Percentiles rank a stretch among this genome's conserved stretches.
phyloP scores from a whole-genome alignment of 1,140 invertebrate species.

The Bradynema listronoti region DNA sequence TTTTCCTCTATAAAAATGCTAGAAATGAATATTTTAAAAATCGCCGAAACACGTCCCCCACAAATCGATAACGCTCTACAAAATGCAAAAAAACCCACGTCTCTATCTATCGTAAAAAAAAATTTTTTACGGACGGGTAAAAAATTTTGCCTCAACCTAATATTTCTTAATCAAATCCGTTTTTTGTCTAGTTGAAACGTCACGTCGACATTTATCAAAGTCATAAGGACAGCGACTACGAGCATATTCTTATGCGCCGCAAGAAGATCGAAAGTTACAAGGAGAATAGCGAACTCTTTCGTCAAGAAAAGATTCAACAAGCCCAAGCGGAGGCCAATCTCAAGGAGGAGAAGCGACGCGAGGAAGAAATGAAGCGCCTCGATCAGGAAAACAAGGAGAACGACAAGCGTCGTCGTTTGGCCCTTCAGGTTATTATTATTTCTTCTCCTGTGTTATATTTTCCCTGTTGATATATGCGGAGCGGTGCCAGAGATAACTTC shows the following conservation, averaged over 20 bases:
- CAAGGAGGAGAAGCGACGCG: slow-evolving; percentile 46
- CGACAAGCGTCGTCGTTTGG: slow-evolving; percentile 40
- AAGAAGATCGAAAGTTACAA: slow-evolving; percentile 54
- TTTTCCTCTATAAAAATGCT: too few species aligned
- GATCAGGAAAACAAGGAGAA: slow-evolving; percentile 51
- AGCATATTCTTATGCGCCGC: slow-evolving; percentile 47
- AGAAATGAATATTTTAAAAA: too few species aligned
- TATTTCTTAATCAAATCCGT: too few species aligned
- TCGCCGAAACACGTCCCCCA: too few species aligned
- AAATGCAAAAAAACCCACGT: too few species aligned
- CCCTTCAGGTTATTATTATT: slow-evolving; percentile 38
- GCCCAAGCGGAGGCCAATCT: slow-evolving; percentile 40
- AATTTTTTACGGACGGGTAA: too few species aligned
- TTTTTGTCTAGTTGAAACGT: slow-evolving; percentile 33
- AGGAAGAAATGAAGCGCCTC: slow-evolving; percentile 51
- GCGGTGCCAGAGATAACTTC: not conserved
- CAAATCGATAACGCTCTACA: too few species aligned
- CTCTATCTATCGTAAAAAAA: too few species aligned
- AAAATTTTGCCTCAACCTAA: too few species aligned
- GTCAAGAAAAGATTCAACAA: slow-evolving; percentile 41
- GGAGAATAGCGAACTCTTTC: slow-evolving; percentile 44
- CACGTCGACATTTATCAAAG: slow-evolving; percentile 38
- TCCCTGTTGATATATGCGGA: not conserved
- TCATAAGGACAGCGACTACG: slow-evolving; percentile 45
- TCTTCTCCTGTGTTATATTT: slow-evolving; percentile 19